phyloP scores from a whole-genome alignment of 2,113 vertebrate genomes.

The Callocephalon fimbriatum region DNA sequence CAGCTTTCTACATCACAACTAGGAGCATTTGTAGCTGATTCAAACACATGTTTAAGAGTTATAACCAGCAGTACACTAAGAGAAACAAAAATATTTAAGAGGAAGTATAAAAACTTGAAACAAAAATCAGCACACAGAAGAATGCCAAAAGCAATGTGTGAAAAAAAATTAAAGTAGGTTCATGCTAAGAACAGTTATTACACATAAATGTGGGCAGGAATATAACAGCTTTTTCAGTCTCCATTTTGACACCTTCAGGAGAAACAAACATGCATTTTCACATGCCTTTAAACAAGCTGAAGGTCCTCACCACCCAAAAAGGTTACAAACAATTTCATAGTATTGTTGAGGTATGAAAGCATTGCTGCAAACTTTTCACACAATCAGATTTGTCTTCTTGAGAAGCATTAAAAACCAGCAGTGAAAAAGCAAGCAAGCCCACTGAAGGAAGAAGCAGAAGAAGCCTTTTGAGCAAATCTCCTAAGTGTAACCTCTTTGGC shows the following conservation, averaged over 20 bases:
- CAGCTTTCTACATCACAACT: background rate
- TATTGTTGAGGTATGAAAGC: background rate
- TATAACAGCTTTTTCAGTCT: constrained; percentile 22
- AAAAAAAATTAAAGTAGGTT: background rate
- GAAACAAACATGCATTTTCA: constrained; percentile 13
- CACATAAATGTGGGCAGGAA: background rate
- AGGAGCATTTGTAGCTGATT: background rate
- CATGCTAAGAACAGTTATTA: background rate
- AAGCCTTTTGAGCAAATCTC: constrained; percentile 42
- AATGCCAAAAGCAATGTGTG: background rate
- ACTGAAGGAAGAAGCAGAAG: background rate
- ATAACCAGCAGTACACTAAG: background rate
- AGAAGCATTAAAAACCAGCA: background rate
- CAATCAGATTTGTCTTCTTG: background rate
- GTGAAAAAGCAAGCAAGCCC: constrained; percentile 4
- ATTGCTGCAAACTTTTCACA: background rate
- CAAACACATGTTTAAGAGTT: background rate
- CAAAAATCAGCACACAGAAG: background rate
- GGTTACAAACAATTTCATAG: background rate
- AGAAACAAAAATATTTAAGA: background rate
- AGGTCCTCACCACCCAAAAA: background rate
- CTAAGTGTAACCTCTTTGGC: constrained; percentile 27
- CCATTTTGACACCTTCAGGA: background rate
- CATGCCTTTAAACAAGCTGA: background rate
- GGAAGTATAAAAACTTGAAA: background rate